Evolutionary conservation across 2,797 vertebrate species (phyloP), one percentile per base, ranked within the genome.

Genomic region (Ctenopoma multispine): DNA sequence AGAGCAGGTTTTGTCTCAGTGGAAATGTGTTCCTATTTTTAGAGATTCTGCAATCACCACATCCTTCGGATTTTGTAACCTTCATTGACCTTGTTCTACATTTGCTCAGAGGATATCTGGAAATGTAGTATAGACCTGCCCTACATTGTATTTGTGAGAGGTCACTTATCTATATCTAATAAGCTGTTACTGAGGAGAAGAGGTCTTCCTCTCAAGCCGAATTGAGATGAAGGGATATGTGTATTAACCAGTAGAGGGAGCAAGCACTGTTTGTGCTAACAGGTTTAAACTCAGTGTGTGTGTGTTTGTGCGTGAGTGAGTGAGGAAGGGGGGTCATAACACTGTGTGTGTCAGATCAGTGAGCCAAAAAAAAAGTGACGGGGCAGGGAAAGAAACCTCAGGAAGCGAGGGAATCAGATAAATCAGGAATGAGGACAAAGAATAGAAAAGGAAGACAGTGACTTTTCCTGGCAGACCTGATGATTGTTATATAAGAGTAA

Each of bases 211-310:
- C 23, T 59, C 3, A 43, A 63, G 66, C 81, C 10, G 51, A 72
- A 61, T 48, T 34, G 23, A 57, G 54, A 79, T 80, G 34, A 75
- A 76, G 71, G 18, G 46, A 27, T 58, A 1, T 72, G 59, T 43
- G 36, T 17, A 11, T 76, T 38, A 65, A 63, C 92, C 90, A 91
- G 92, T 82, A 93, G 92, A 91, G 89, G 92, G 90, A 81, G 90
- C 85, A 84, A 80, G 69, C 14, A 72, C 55, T 38, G 11, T 76
- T 81, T 63, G n/a, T 53, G 51, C 63, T 36, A 70, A 75, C 50
- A 43, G 36, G 41, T 46, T 47, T 63, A 55, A 40, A 40, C 38
- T 44, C 49, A 20, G 8, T 53, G 60, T 5, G 53, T 38, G 60
- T 51, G 8, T 53, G 60, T 5, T 49, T 38, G 60, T 51, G 59